Evolutionary conservation across 2,888 invertebrate genomes (phyloP).

Genomic region (Diaperis boleti): DNA sequence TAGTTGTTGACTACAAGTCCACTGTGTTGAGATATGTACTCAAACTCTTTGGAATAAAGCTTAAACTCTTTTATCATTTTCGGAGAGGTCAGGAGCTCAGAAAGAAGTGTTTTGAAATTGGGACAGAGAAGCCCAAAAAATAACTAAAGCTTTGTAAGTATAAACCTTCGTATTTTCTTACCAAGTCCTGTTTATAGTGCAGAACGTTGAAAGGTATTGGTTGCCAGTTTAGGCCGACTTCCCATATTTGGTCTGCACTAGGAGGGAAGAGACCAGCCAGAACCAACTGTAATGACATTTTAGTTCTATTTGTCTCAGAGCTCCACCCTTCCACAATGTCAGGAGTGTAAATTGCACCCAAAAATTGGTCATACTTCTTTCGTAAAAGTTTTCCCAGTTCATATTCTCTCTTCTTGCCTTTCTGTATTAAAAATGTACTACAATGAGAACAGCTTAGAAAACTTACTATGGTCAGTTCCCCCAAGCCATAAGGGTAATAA

Average conservation of each 20-base stretch:
- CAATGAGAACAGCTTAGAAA: too few relatives aligned
- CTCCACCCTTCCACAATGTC: slow-evolving; percentile 70
- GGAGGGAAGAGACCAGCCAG: slow-evolving; percentile 78
- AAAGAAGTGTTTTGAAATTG: slow-evolving; percentile 25
- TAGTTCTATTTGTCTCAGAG: slow-evolving; percentile 77
- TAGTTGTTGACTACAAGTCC: slow-evolving; percentile 68
- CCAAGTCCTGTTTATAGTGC: slow-evolving; percentile 48
- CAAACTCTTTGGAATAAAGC: slow-evolving; percentile 65
- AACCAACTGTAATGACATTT: slow-evolving; percentile 77
- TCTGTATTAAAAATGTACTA: slow-evolving; percentile 37
- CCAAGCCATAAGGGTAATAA: slow-evolving; percentile 80
- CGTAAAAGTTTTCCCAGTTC: slow-evolving; percentile 74
- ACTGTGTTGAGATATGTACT: slow-evolving; percentile 66
- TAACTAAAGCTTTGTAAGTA: slow-evolving; percentile 31
- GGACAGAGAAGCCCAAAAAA: slow-evolving; percentile 46
- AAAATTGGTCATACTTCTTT: slow-evolving; percentile 71
- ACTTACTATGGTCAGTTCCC: slow-evolving; percentile 80
- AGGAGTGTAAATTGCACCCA: slow-evolving; percentile 71
- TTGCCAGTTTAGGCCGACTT: slow-evolving; percentile 60
- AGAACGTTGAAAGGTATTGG: slow-evolving; percentile 54
- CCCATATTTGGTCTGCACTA: slow-evolving; percentile 69
- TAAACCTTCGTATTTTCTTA: slow-evolving; percentile 25
- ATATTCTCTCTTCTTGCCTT: slow-evolving; percentile 74
- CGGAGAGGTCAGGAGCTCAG: slow-evolving; percentile 45
- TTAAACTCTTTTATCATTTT: slow-evolving; percentile 65